Base-by-base conservation (phyloP, 37 sponge, comb jelly and placozoan species). In the Beroe ovata region DNA sequence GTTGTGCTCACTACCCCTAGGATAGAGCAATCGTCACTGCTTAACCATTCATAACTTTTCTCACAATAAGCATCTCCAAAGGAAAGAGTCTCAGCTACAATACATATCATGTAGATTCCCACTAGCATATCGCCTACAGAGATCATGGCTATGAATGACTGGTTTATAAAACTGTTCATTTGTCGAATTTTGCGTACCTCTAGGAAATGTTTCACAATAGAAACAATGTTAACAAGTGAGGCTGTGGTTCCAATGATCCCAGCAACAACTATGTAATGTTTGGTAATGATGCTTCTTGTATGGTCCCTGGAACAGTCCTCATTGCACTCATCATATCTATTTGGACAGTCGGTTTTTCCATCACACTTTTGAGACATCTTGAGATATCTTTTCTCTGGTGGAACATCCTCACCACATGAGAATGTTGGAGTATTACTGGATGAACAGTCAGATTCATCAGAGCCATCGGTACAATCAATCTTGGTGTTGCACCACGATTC, bases 101-200 rank as follows among this genome's bases (percentile, higher is more conserved):
- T 36, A 6, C 16, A 26, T 6, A 77, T 33, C 84, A 77, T 77
- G 54, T 77, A 77, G 25, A 77, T 8, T 32, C 84, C 84, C 4
- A 77, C 28, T 54, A 77, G 8, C 25, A 77, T 42, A 29, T 77
- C 84, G 8, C 84, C 84, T 35, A 77, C 1, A 18, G 84, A 30
- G 4, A 77, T 77, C 47, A 77, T 14, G 20, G 26, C 38, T 40
- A 77, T 23, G 2, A 77, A 77, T n/a, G n/a, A 11, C 28, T 41
- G 84, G 54, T 77, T 77, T 30, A 77, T 42, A 77, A 77, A 42
- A 26, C 54, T 23, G 28, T 40, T 77, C 54, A 47, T 47, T 11
- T 47, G 54, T 6, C 54, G 54, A 16, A 47, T 47, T 6, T 6
- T 16, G 11, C 11, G 11, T 16, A 47, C 54, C 11, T 47, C 11